Conservation (phyloP, 2,797 vertebrate species). For the Yasuhikotakia modesta region DNA sequence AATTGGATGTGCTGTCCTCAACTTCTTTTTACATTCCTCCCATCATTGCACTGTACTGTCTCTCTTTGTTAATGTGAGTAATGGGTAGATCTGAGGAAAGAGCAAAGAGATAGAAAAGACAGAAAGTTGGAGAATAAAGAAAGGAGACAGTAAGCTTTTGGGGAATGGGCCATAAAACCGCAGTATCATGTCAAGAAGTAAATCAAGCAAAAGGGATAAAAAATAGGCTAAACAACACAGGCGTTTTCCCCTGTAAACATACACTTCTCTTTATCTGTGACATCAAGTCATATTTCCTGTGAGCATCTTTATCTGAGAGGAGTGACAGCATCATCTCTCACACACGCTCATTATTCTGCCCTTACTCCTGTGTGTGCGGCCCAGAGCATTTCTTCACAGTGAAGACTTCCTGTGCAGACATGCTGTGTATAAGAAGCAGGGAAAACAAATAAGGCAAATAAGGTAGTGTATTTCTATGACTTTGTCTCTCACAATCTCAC, state of each 20-base stretch:
- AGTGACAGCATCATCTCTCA: constrained; percentile 37
- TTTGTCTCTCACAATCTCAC: neutral
- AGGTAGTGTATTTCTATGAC: neutral
- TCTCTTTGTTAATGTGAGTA: neutral
- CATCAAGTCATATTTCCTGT: constrained; percentile 38
- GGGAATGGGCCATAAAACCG: constrained; percentile 25
- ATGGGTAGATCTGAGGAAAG: neutral
- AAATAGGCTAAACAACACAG: constrained; percentile 37
- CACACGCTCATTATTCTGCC: constrained; percentile 2
- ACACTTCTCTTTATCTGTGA: constrained; percentile 29
- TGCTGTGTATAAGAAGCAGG: neutral
- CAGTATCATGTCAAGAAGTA: constrained; percentile 27
- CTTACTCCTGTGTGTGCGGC: constrained; percentile 22
- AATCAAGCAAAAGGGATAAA: constrained; percentile 21
- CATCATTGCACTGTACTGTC: neutral
- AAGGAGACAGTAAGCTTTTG: constrained; percentile 32
- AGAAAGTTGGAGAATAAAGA: neutral
- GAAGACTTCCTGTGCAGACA: neutral
- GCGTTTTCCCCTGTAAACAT: constrained; percentile 13
- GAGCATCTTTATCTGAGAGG: constrained; percentile 28
- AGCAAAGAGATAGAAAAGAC: constrained; percentile 2
- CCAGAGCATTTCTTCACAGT: neutral
- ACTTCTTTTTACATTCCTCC: neutral
- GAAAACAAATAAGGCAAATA: neutral
- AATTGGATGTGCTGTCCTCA: neutral